Conservation (phyloP, 2,113 vertebrate species). For the Campylomormyrus numenius region DNA sequence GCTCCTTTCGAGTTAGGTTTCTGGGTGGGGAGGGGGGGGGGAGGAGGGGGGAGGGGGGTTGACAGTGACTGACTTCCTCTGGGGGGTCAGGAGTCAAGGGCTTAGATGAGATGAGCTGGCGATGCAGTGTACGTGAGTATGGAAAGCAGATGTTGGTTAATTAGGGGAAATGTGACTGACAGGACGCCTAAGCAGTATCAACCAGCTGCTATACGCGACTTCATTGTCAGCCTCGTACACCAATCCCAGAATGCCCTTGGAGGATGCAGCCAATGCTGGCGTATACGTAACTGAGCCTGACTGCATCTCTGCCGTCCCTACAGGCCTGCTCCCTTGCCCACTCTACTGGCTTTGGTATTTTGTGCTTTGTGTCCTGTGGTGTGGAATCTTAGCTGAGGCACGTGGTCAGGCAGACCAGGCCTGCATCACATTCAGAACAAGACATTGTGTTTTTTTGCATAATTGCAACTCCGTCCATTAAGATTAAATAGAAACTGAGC, state of each 20-base stretch:
- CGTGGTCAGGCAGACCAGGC: neutral
- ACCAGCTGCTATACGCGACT: conserved; percentile 86
- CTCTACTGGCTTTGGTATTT: conserved; percentile 26
- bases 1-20: no score
- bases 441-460: neutral
- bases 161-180: conserved; percentile 99
- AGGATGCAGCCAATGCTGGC: conserved; percentile 49
- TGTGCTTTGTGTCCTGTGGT: neutral
- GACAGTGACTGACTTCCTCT: conserved; percentile 80
- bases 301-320: conserved; percentile 49
- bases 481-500: neutral
- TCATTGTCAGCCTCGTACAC: conserved; percentile 87
- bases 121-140: conserved; percentile 87
- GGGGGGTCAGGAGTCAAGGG: conserved; percentile 91
- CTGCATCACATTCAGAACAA: neutral
- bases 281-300: conserved; percentile 65
- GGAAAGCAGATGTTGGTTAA: conserved; percentile 99
- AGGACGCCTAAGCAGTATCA: conserved; percentile 82
- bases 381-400: neutral
- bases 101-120: conserved; percentile 94
- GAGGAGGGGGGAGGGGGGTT: conserved; percentile 51
- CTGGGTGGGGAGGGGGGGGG: no score
- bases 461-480: neutral
- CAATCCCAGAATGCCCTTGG: conserved; percentile 80
- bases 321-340: conserved; percentile 33